A percentile compares a stretch with the other conserved stretches of the same genome.
phyloP scores from a whole-genome alignment of 2,113 vertebrate genomes.

The Psephotus haematonotus region DNA sequence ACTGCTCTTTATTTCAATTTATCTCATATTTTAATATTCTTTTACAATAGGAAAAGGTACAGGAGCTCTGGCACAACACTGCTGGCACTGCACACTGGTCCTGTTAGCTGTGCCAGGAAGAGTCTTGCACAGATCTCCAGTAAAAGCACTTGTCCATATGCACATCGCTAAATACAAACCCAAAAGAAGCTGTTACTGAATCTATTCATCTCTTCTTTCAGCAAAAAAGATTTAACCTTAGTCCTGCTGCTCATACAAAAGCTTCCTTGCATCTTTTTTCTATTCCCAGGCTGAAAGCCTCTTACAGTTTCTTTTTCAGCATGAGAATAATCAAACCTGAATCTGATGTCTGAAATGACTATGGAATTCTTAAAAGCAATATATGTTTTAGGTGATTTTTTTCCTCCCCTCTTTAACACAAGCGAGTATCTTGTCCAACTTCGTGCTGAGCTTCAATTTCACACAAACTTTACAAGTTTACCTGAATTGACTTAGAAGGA shows the following conservation, averaged over 20 bases:
- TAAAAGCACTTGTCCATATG: background rate
- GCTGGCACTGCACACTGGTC: too few species aligned
- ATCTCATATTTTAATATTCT: background rate
- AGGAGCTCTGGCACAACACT: background rate
- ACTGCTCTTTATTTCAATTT: background rate
- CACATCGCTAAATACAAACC: background rate
- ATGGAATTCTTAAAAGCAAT: background rate
- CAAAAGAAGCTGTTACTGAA: fast-evolving
- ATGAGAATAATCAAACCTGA: background rate
- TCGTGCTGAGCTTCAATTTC: background rate
- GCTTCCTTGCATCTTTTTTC: background rate
- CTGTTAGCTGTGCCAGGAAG: background rate
- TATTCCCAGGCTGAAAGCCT: background rate
- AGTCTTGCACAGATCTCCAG: background rate
- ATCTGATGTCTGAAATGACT: background rate
- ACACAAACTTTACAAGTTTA: background rate
- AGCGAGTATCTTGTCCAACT: background rate
- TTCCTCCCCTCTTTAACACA: background rate
- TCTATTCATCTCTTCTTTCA: background rate
- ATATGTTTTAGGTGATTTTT: background rate
- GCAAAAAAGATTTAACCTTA: background rate
- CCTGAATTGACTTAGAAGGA: background rate
- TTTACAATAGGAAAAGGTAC: background rate
- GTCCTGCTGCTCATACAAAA: background rate
- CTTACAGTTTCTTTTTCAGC: background rate